These are phyloP conservation scores for Cynopterus brachyotis DNA, from an alignment of 2,113 vertebrate species.

Conservation along the genomic window DNA sequence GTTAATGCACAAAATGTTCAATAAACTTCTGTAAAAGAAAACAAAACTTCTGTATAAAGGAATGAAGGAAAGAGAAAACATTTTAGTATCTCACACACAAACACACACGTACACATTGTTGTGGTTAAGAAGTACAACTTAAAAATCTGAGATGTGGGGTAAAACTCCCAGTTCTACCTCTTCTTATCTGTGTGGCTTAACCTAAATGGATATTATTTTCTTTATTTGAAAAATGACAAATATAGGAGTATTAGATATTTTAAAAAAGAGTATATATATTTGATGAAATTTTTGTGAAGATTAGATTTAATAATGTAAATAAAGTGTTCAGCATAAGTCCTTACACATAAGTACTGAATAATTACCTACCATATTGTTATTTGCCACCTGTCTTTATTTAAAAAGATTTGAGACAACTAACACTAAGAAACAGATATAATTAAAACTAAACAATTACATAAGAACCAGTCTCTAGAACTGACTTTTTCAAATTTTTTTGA, in stretches of 20 bases:
- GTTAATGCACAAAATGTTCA: neutral
- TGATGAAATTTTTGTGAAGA: neutral
- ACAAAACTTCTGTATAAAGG: neutral
- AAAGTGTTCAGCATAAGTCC: neutral
- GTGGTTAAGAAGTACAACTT: neutral
- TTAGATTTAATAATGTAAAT: neutral
- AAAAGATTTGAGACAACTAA: constrained; percentile 18
- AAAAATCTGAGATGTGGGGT: neutral
- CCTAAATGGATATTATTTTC: neutral
- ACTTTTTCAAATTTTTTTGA: constrained; percentile 8
- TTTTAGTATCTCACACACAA: neutral
- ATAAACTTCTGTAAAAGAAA: neutral
- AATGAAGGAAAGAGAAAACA: neutral
- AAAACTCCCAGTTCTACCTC: neutral
- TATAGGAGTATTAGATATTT: neutral
- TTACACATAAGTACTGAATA: neutral
- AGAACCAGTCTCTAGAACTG: neutral
- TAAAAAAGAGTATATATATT: neutral
- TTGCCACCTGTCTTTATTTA: neutral
- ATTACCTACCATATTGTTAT: neutral
- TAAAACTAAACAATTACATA: neutral
- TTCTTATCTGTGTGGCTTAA: neutral
- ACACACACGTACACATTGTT: neutral
- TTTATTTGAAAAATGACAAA: constrained; percentile 11
- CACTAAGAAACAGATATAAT: neutral